These are phyloP conservation scores for Drosophila pseudoobscura DNA, from an alignment of 1,140 invertebrate species.

Conservation along the genomic window DNA sequence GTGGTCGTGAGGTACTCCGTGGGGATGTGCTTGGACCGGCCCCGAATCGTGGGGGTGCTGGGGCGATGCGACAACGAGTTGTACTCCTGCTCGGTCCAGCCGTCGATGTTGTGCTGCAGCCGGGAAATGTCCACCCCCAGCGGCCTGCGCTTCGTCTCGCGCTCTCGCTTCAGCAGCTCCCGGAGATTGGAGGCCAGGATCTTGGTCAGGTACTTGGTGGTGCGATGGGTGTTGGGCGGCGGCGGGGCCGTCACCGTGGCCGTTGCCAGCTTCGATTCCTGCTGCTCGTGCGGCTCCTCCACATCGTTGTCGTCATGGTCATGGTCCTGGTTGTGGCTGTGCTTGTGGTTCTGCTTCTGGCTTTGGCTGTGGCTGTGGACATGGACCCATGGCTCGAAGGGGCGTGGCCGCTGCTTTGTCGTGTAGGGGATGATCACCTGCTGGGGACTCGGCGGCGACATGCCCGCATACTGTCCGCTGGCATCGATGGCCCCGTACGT, in stretches of 20 bases:
- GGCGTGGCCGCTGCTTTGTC: constrained; percentile 86
- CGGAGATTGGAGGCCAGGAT: constrained; percentile 79
- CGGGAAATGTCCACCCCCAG: constrained; percentile 88
- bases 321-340: constrained; percentile 22
- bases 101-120: constrained; percentile 92
- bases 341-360: constrained; percentile 37
- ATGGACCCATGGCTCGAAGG: constrained; percentile 75
- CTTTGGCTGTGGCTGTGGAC: neutral
- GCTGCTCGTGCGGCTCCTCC: constrained; percentile 76
- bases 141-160: constrained; percentile 66
- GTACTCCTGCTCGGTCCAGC: constrained; percentile 92
- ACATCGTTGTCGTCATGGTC: constrained; percentile 49
- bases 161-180: constrained; percentile 70
- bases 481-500: constrained; percentile 75
- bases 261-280: constrained; percentile 83
- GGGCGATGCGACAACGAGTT: constrained; percentile 84
- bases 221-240: constrained; percentile 54
- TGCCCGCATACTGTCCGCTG: constrained; percentile 72
- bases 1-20: constrained; percentile 89
- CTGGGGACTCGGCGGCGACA: constrained; percentile 73
- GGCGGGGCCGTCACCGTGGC: constrained; percentile 68
- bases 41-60: constrained; percentile 85
- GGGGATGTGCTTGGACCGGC: constrained; percentile 89
- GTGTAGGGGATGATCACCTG: constrained; percentile 92
- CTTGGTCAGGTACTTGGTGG: constrained; percentile 75